phyloP scores from a whole-genome alignment of 2,888 invertebrate genomes.

The Brachylomia viminalis region DNA sequence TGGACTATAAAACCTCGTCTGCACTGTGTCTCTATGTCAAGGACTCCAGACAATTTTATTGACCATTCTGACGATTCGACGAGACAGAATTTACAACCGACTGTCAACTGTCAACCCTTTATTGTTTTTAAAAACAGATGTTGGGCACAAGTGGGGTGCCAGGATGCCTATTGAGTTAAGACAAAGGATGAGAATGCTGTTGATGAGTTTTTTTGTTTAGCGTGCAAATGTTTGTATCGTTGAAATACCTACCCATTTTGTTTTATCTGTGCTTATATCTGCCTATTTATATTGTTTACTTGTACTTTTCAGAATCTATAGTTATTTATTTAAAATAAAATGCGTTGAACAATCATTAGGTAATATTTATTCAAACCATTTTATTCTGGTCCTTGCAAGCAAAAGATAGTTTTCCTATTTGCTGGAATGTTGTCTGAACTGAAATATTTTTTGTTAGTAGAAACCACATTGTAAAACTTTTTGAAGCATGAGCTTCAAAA shows the following conservation, averaged over 20 bases:
- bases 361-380: neutral
- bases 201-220: conserved; percentile 22
- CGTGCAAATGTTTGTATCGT: conserved; percentile 51
- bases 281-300: neutral
- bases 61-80: conserved; percentile 81
- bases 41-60: conserved; percentile 89
- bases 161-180: conserved; percentile 29
- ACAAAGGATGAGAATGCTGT: conserved; percentile 33
- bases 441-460: neutral
- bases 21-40: conserved; percentile 89
- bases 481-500: no score
- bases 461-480: neutral
- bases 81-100: conserved; percentile 77
- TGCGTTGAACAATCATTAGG: neutral
- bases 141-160: conserved; percentile 43
- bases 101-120: conserved; percentile 76
- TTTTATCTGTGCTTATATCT: conserved; percentile 10
- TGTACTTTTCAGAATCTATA: no score
- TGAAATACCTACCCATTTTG: neutral
- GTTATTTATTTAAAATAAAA: neutral
- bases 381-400: neutral
- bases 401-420: neutral
- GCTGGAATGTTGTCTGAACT: neutral
- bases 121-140: conserved; percentile 73
- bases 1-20: conserved; percentile 89